A percentile compares a stretch with the other conserved stretches of the same genome.
Evolutionary conservation across 2,797 vertebrate genomes (phyloP).

Genomic region (Falco concolor): DNA sequence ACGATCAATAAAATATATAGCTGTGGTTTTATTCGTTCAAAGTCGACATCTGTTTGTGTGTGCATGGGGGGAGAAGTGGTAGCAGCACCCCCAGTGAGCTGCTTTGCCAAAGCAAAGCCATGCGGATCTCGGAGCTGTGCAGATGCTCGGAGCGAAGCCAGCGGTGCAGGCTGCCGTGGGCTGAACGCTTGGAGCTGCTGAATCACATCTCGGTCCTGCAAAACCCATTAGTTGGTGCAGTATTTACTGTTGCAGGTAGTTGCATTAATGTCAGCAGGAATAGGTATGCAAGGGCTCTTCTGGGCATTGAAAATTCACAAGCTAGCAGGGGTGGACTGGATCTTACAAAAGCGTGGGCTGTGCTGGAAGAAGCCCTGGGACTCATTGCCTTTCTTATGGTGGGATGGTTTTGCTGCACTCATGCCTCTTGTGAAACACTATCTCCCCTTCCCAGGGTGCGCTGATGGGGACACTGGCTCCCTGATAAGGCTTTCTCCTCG

Average conservation of each 20-base stretch:
- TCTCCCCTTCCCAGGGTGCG: not conserved
- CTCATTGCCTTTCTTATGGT: accelerated
- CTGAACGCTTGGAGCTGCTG: not conserved
- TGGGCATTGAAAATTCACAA: accelerated
- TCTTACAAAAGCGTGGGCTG: not conserved
- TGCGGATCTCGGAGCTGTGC: accelerated
- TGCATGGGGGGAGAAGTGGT: not conserved
- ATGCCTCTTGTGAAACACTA: not conserved
- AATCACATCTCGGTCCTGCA: not conserved
- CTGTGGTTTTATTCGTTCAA: not conserved
- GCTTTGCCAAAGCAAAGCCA: not conserved
- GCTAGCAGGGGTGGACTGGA: not conserved
- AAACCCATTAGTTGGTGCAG: not conserved
- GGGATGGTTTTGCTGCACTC: not conserved
- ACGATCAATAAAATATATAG: not conserved
- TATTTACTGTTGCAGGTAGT: not conserved
- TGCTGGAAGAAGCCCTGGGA: not conserved
- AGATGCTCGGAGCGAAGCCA: not conserved
- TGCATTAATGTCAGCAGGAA: not conserved
- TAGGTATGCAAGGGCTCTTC: not conserved
- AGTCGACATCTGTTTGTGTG: accelerated
- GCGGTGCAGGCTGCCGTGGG: accelerated
- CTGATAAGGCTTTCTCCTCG: not conserved
- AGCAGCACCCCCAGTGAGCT: accelerated
- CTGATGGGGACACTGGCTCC: not conserved